Evolutionary conservation across 2,888 invertebrate species (phyloP), one percentile per base, ranked within the genome.

Genomic region (Teinopalpus imperialis): DNA sequence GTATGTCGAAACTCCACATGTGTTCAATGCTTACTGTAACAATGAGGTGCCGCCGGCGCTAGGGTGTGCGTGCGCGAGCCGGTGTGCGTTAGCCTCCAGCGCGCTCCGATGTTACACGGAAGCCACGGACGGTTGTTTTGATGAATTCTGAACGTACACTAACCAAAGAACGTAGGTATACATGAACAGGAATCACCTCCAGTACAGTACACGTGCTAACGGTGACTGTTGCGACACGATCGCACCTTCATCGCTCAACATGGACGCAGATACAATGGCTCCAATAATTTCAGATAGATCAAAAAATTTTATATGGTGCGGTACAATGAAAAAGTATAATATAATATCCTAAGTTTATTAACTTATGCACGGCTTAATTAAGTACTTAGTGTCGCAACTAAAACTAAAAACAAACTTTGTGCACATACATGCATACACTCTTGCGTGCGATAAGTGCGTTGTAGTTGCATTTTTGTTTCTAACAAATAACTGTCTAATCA

Each of bases 1-100:
- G 85, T 87, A 85, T 71, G 86, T 81, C 65, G 63, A 66, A 69
- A 67, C 60, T 63, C 57, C 61, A 66, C 74, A 74, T 72, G 71
- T 75, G 72, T 66, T 67, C 63, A 56, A 66, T 63, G 60, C 63
- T 70, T 68, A 54, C 63, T 65, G 63, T 73, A 72, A 73, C 74
- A 69, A 72, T 72, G 63, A 67, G 64, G 63, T 50, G 54, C 59
- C 60, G 54, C 59, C 60, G 57, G 51, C 58, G 51, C 49, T 53
- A 54, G 57, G 54, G 61, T 59, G 61, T 59, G 64, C 50, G 57
- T 59, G 54, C 39, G 50, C 49, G 37, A 29, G 45, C 39, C 44
- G 45, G 56, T 49, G 57, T 36, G 48, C 43, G 48, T 43, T 43
- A 29, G 31, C 21, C 36, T 36, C 43, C 43, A 49, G 23, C 49